phyloP scores from a whole-genome alignment of 2,113 vertebrate species.

The Tupaia tana region DNA sequence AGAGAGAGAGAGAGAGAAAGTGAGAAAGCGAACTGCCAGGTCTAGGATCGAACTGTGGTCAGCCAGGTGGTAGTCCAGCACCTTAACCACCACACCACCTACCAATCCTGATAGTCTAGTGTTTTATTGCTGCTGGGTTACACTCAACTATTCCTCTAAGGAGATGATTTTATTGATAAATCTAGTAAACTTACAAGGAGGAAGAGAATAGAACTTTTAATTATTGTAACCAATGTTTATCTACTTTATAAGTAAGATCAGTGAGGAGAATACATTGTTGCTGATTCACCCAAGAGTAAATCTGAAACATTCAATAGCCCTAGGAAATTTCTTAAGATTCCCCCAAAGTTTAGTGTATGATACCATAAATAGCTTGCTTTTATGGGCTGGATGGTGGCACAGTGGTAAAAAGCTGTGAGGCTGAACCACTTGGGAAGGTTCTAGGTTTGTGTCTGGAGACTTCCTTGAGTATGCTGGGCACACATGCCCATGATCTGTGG shows the following conservation, averaged over 20 bases:
- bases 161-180: conserved; percentile 52
- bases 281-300: conserved; percentile 16
- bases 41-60: too few relatives aligned
- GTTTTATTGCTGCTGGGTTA: neutral
- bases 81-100: too few relatives aligned
- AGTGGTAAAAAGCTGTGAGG: too few relatives aligned
- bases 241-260: conserved; percentile 18
- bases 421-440: neutral
- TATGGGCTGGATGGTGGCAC: too few relatives aligned
- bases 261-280: neutral
- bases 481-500: too few relatives aligned
- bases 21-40: too few relatives aligned
- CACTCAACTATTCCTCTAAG: neutral
- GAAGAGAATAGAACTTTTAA: conserved; percentile 16
- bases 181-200: neutral
- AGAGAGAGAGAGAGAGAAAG: too few relatives aligned
- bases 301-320: conserved; percentile 13
- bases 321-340: conserved; percentile 20
- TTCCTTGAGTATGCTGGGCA: too few relatives aligned
- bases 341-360: neutral
- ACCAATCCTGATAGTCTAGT: too few relatives aligned
- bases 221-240: conserved; percentile 30
- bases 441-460: too few relatives aligned
- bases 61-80: too few relatives aligned
- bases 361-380: neutral